Evolutionary conservation across 2,888 invertebrate genomes (phyloP).

Genomic region (Chorisops tibialis): DNA sequence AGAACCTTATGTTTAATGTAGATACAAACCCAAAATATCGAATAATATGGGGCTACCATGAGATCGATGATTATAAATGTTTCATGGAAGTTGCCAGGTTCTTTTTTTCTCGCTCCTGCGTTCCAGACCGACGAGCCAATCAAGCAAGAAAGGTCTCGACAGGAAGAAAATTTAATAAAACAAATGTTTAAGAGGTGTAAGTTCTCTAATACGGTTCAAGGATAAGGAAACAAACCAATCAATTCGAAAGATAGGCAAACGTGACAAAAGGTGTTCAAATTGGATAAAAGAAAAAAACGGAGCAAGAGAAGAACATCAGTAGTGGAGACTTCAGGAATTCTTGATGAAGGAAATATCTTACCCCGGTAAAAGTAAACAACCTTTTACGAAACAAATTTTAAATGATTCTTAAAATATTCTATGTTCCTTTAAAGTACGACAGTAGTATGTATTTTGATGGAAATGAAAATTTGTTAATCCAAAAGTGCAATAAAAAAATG

Average conservation of each 20-base stretch:
- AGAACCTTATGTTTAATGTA: too few relatives aligned
- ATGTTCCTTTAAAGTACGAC: too few relatives aligned
- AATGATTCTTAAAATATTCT: too few relatives aligned
- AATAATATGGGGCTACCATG: background rate
- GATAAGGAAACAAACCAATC: background rate
- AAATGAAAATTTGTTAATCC: too few relatives aligned
- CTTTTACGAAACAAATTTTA: too few relatives aligned
- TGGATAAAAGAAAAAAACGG: background rate
- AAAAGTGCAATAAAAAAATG: too few relatives aligned
- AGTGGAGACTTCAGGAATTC: too few relatives aligned
- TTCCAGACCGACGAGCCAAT: background rate
- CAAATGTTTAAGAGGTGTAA: background rate
- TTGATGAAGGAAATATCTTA: too few relatives aligned
- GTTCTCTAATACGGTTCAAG: background rate
- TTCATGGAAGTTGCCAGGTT: background rate
- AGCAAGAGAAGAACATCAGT: too few relatives aligned
- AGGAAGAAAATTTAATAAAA: background rate
- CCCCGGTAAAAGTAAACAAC: too few relatives aligned
- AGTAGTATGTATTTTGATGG: too few relatives aligned
- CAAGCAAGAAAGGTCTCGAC: background rate
- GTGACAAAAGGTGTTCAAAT: conserved; percentile 8
- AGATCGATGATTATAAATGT: conserved; percentile 10
- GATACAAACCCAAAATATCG: too few relatives aligned
- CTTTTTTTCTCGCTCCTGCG: background rate
- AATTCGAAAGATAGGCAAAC: background rate